Base-by-base conservation (phyloP, 1,140 invertebrate species). In the Diplogasteroides magnus region DNA sequence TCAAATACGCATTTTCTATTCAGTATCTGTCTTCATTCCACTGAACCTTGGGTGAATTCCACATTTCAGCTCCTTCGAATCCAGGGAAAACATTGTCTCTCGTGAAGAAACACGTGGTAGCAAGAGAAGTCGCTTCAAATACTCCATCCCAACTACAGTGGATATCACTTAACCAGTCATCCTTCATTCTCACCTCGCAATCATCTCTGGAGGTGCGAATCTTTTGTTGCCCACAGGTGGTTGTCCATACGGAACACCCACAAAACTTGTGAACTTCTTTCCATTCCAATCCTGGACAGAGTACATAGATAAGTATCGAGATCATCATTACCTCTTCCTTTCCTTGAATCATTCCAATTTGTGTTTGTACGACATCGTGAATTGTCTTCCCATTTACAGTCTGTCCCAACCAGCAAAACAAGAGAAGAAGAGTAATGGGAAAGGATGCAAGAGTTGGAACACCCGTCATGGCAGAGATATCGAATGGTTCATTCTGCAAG, bases 51-150 rank as follows among this genome's bases (percentile, higher is more conserved):
- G 96, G 96, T 27, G 94, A 90, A 84, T 97, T 97, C 94, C 95
- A 98, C 89, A 96, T 93, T 68, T 88, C 89, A 2, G 93, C 88
- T n/a, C 94, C 94, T 2, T 89, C 85, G 83, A 97, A 97, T 19
- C 84, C 74, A 81, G 90, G 91, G 79, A 97, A 97, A 31, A 91
- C 87, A 0, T 88, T 91, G 85, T 97, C 94, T 68, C 90, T 87
- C 59, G 92, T 90, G 85, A 97, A 93, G 77, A 91, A 89, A 86
- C 95, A 98, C 37, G 91, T 90, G 79, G 92, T 93, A 25, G 81
- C 66, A 19, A 77, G 55, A 23, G 71, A 68, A 25, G 65, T 70
- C 3, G 81, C 81, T 55, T 71, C 55, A 15, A 83, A 64, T 69
- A 82, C 80, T 56, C 79, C 79, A 58, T 32, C 58, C 57, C 11